Percentiles rank a stretch among this genome's conserved stretches.
Conservation (phyloP, 2,113 vertebrate species). For the Eolophus roseicapilla region DNA sequence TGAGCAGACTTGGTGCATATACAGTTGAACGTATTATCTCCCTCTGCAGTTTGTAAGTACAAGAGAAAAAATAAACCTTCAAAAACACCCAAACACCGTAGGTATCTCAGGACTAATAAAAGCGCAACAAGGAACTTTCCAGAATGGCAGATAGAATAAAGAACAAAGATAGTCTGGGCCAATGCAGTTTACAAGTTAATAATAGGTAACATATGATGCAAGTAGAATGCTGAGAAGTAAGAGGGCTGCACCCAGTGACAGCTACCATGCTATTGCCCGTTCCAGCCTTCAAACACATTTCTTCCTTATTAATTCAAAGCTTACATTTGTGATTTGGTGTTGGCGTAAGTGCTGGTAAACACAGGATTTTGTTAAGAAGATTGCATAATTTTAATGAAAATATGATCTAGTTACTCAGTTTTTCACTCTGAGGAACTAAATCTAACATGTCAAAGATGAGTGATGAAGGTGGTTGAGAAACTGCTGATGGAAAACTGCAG, state of each 20-base stretch:
- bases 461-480: neutral
- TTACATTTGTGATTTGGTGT: neutral
- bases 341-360: neutral
- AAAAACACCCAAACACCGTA: neutral
- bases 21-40: neutral
- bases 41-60: neutral
- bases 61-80: neutral
- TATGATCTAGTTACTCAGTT: neutral
- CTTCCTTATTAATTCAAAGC: neutral
- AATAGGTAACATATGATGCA: neutral
- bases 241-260: neutral
- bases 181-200: neutral
- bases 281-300: neutral
- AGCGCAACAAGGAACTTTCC: neutral
- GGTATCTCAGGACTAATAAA: neutral
- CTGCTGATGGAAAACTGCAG: conserved; percentile 1
- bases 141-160: neutral
- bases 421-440: neutral
- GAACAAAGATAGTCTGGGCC: neutral
- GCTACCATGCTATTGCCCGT: neutral
- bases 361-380: neutral
- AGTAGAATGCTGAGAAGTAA: neutral
- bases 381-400: conserved; percentile 15
- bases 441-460: neutral
- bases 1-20: neutral